Evolutionary conservation across 2,888 invertebrate species (phyloP), one percentile per base, ranked within the genome.

Genomic region (Siphonodentalium dalli): DNA sequence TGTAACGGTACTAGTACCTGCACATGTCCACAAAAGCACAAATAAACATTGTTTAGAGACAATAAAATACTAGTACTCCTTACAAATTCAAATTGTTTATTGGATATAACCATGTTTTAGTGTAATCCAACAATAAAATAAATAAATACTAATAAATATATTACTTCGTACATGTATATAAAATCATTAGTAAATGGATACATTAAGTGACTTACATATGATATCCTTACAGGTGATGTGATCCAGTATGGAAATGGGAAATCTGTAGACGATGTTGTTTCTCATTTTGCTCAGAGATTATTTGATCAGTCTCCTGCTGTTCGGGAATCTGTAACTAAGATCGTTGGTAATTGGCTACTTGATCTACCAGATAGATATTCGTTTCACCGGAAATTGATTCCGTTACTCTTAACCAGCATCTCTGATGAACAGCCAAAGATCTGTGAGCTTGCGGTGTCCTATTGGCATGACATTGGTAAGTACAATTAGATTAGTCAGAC

Each of bases 291-390:
- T 0, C 92, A 93, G 70, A 86, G 91, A 66, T 80, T 94, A 4
- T 94, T 95, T 85, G 95, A 96, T 83, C 88, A 89, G 68, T 88
- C 89, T 72, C 87, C 89, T 0, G 83, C 86, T 52, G 94, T 95
- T 0, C 86, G 96, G 39, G 82, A 78, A 62, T 89, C 90, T 65
- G 90, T 93, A 3, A 88, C 89, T 0, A 82, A 87, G 68, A 88
- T 91, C 66, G 89, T 91, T 0, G 90, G 91, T 3, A 84, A 85
- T 38, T 91, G 93, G 91, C 84, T 93, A 77, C 77, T 90, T 24
- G 86, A 87, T 48, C 87, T 93, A 51, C 85, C 85, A 45, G 94
- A 96, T 78, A 85, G 95, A 66, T 96, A 96, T 77, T 94, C 94
- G 0, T 93, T 88, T 82, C 93, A 92, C 85, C 88, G 90, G 77